Evolutionary conservation across 2,113 vertebrate species (phyloP).

Genomic region (Apodemus sylvaticus): DNA sequence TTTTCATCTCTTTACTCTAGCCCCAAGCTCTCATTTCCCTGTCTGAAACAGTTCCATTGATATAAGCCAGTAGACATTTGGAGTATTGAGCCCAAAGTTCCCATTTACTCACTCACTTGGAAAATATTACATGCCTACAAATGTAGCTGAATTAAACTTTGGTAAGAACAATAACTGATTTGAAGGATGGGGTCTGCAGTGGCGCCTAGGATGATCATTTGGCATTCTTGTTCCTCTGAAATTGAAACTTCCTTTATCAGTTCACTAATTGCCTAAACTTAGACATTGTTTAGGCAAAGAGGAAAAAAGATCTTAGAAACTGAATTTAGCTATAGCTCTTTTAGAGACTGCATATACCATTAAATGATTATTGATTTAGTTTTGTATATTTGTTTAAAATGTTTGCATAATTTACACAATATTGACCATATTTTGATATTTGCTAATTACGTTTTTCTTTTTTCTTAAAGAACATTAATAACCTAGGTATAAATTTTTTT

Average conservation of each 20-base stretch:
- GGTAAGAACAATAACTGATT: conserved; percentile 56
- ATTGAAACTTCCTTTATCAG: conserved; percentile 49
- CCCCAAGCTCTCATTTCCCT: conserved; percentile 27
- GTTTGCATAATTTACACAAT: conserved; percentile 20
- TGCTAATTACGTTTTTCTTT: not conserved
- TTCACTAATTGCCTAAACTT: conserved; percentile 36
- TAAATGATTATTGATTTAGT: conserved; percentile 39
- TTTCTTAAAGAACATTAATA: not conserved
- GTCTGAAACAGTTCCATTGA: conserved; percentile 42
- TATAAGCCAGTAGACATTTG: conserved; percentile 46
- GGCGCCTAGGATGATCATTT: conserved; percentile 57
- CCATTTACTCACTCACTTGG: conserved; percentile 45
- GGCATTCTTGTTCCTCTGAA: conserved; percentile 41
- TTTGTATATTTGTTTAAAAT: conserved; percentile 49
- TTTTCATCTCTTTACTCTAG: conserved; percentile 52
- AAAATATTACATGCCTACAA: conserved; percentile 57
- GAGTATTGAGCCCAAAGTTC: conserved; percentile 4
- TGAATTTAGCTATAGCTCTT: conserved; percentile 51
- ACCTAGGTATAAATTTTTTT: conserved; percentile 48
- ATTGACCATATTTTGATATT: conserved; percentile 56
- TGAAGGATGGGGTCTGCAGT: conserved; percentile 50
- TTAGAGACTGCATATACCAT: conserved; percentile 48
- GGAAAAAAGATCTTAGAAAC: conserved; percentile 40
- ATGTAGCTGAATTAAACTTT: conserved; percentile 36
- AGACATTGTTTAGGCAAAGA: not conserved